phyloP scores from a whole-genome alignment of 2,888 invertebrate species.

The Spilosoma lubricipeda region DNA sequence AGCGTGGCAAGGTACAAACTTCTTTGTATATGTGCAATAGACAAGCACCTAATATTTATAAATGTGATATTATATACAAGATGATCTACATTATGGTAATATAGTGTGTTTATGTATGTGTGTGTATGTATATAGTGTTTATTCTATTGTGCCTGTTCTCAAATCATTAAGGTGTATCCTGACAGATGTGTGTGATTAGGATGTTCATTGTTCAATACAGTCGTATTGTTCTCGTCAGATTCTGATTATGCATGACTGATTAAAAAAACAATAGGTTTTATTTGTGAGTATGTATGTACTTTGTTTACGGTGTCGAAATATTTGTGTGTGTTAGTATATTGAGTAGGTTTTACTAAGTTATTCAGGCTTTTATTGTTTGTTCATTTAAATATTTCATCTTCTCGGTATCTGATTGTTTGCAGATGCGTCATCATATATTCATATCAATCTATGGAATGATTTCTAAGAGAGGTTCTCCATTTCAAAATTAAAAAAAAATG shows the following conservation, averaged over 20 bases:
- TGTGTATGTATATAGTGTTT: too few relatives aligned
- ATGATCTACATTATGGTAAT: slow-evolving; percentile 31
- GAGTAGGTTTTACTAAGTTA: not conserved
- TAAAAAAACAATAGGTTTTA: slow-evolving; percentile 41
- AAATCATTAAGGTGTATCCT: slow-evolving; percentile 38
- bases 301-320: slow-evolving; percentile 38
- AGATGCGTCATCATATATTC: not conserved
- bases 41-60: too few relatives aligned
- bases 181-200: slow-evolving; percentile 43
- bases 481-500: too few relatives aligned
- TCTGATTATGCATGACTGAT: slow-evolving; percentile 50
- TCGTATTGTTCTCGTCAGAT: slow-evolving; percentile 45
- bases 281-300: slow-evolving; percentile 16
- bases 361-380: not conserved
- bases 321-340: slow-evolving; percentile 6
- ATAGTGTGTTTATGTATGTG: too few relatives aligned
- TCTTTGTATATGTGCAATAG: too few relatives aligned
- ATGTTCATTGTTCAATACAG: slow-evolving; percentile 43
- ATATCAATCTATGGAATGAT: not conserved
- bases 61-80: slow-evolving; percentile 1
- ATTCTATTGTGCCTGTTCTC: slow-evolving; percentile 36
- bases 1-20: too few relatives aligned
- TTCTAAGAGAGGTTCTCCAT: not conserved
- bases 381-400: not conserved
- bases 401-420: not conserved